Conservation (phyloP, 2,888 invertebrate species). For the Taenaris catops region DNA sequence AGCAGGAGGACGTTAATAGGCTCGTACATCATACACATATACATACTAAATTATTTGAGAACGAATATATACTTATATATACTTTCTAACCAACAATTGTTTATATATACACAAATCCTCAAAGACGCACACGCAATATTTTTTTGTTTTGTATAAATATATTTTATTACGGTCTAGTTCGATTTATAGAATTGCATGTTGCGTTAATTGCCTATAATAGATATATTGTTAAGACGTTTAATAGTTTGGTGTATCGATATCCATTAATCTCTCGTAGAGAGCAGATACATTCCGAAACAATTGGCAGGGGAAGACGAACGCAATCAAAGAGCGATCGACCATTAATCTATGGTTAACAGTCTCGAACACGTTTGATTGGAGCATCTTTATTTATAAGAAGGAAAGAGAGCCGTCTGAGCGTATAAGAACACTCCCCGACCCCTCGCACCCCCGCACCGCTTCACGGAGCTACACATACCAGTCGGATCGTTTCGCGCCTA, state of each 20-base stretch:
- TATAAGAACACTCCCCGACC: too few species aligned
- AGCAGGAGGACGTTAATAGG: too few species aligned
- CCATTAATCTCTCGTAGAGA: conserved; percentile 7
- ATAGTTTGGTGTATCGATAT: neutral
- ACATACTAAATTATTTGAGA: too few species aligned
- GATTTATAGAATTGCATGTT: too few species aligned
- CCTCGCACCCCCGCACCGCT: conserved; percentile 17
- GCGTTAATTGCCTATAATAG: neutral
- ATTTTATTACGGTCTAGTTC: neutral
- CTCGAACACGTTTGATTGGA: neutral
- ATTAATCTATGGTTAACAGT: conserved; percentile 6
- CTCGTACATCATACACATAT: too few species aligned
- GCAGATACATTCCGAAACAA: conserved; percentile 14
- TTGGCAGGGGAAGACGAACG: conserved; percentile 20
- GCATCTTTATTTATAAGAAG: too few species aligned
- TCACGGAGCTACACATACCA: conserved; percentile 15
- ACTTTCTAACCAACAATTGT: too few species aligned
- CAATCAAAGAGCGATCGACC: conserved; percentile 24
- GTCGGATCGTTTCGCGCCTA: conserved; percentile 12
- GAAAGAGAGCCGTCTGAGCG: too few species aligned
- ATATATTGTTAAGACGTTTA: neutral
- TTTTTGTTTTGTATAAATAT: too few species aligned
- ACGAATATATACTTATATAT: too few species aligned
- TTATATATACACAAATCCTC: too few species aligned
- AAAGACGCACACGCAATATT: too few species aligned